phyloP scores from a whole-genome alignment of 2,888 invertebrate genomes.

The Gisinianus flammeolus region DNA sequence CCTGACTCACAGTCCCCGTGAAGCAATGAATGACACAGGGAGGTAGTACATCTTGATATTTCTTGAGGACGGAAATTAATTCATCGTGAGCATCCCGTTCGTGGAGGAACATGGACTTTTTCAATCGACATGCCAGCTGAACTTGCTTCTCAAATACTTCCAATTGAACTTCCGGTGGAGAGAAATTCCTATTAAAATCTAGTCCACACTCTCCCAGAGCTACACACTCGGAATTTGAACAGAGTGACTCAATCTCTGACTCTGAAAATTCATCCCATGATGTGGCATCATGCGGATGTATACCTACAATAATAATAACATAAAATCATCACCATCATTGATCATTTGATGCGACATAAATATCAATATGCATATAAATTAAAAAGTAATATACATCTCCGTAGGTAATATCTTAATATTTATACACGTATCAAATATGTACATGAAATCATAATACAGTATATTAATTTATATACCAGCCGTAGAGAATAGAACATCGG shows the following conservation, averaged over 20 bases:
- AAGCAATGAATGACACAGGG: constrained; percentile 89
- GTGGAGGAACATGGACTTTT: constrained; percentile 87
- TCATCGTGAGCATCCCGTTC: constrained; percentile 91
- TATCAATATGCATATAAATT: not conserved
- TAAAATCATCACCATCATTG: no score
- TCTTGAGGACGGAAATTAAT: constrained; percentile 74
- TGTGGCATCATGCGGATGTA: constrained; percentile 93
- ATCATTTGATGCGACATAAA: not conserved
- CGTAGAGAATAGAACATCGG: constrained; percentile 87
- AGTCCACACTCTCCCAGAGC: constrained; percentile 93
- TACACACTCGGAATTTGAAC: constrained; percentile 85
- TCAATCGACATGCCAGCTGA: constrained; percentile 81
- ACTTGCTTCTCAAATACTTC: constrained; percentile 85
- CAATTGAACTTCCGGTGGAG: constrained; percentile 84
- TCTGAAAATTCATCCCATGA: constrained; percentile 73
- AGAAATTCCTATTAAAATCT: constrained; percentile 93
- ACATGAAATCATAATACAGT: not conserved
- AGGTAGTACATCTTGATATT: constrained; percentile 70
- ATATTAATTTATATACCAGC: constrained; percentile 69
- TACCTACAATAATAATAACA: constrained; percentile 66
- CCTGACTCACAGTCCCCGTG: constrained; percentile 85
- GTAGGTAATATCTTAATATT: not conserved
- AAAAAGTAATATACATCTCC: not conserved
- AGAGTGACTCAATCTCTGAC: constrained; percentile 73
- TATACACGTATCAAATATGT: not conserved